phyloP scores from a whole-genome alignment of 2,888 invertebrate species.

The Brassicogethes aeneus region DNA sequence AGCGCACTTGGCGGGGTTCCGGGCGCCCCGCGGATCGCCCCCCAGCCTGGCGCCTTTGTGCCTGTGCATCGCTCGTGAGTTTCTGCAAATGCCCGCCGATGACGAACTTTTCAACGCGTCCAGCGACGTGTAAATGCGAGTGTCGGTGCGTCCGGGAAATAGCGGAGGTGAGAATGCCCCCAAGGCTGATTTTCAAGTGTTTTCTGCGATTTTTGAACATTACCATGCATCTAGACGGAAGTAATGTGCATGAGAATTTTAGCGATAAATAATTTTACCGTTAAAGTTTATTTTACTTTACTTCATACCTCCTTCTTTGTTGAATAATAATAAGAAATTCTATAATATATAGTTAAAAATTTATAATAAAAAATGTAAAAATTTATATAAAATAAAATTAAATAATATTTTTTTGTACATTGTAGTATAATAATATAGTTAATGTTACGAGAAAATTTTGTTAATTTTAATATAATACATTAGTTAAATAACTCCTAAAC shows the following conservation, averaged over 20 bases:
- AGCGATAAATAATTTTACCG: too few relatives aligned
- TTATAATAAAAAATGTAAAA: too few relatives aligned
- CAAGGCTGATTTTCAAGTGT: not conserved
- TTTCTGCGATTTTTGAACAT: not conserved
- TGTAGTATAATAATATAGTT: too few relatives aligned
- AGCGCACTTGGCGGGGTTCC: constrained; percentile 16
- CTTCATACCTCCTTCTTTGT: too few relatives aligned
- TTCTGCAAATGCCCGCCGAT: not conserved
- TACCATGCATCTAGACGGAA: not conserved
- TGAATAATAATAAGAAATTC: too few relatives aligned
- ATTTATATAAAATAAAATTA: too few relatives aligned
- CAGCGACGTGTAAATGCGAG: not conserved
- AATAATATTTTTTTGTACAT: too few relatives aligned
- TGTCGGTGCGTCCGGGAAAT: not conserved
- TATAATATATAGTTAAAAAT: too few relatives aligned
- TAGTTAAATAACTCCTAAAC: too few relatives aligned
- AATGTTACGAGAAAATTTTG: too few relatives aligned
- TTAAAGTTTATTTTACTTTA: too few relatives aligned
- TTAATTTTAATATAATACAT: too few relatives aligned
- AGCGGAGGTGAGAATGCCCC: not conserved
- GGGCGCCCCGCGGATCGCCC: constrained; percentile 10
- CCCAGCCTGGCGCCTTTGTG: constrained; percentile 15
- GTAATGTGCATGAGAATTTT: not conserved
- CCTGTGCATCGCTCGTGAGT: constrained; percentile 11
- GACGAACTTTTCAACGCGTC: not conserved